Base-by-base conservation (phyloP, 2,888 invertebrate genomes). In the Philereme transversata region DNA sequence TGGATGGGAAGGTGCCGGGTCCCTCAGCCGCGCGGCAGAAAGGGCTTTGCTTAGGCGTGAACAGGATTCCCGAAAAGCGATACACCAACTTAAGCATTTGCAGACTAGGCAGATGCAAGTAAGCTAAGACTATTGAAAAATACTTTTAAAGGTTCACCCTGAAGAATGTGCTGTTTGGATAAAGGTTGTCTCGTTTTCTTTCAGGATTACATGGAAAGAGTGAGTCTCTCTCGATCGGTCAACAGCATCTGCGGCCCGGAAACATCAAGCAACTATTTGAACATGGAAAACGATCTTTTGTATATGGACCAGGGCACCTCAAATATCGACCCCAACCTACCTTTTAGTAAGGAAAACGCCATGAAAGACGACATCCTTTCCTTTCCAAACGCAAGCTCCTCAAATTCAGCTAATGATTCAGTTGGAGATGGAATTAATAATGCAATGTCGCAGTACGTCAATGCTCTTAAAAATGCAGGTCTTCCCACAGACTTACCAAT, bases 401-500 rank as follows among this genome's bases (percentile, higher is more conserved):
- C 77, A 41, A 82, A 72, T 57, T 73, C 83, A 6, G 65, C 74
- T 5, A 79, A 71, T 52, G 84, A 84, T 46, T 72, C 74, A 22
- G 73, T 75, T 5, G 77, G 77, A 4, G 76, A 78, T 46, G 86
- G 83, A 33, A 86, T 90, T 38, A 83, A 83, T 57, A 86, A 81
- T 9, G 89, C 90, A 4, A 88, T 92, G 90, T 90, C 92, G 1
- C 90, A 92, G 77, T 93, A 88, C 65, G 93, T 89, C n/a, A 93
- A 87, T 65, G 93, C 87, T 4, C 79, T 88, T 49, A 93, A 93
- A 75, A 91, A 75, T 66, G 93, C 89, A 34, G 92, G 90, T 4
- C 78, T 89, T 36, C 91, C 89, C 3, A 92, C 91, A 9, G 90
- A 90, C 69, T 72, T 90, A 46, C 93, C 95, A 33, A 94, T 95